These are phyloP conservation scores for Crotalus horridus DNA, from an alignment of 2,113 vertebrate species.

Conservation along the genomic window DNA sequence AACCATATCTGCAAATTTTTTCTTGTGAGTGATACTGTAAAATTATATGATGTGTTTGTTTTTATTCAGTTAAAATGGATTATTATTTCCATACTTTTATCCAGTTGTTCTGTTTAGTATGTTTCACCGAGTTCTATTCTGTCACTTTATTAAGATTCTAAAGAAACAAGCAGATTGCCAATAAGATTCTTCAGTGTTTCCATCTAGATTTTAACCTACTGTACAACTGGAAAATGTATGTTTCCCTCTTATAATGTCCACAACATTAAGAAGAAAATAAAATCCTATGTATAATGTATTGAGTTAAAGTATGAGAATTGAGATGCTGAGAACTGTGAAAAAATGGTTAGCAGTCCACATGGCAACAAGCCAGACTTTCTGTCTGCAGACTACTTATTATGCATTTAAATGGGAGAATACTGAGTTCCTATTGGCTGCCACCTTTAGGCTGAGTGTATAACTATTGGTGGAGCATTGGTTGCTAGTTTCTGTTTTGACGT, in stretches of 20 bases:
- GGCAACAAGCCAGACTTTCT: too few relatives aligned
- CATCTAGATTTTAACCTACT: not conserved
- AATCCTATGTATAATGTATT: too few relatives aligned
- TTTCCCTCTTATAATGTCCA: not conserved
- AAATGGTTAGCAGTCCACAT: too few relatives aligned
- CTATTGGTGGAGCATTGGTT: too few relatives aligned
- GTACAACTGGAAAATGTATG: not conserved
- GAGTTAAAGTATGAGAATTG: too few relatives aligned
- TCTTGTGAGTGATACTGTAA: not conserved
- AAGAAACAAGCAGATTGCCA: slow-evolving; percentile 23
- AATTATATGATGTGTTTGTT: not conserved
- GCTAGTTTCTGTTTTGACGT: too few relatives aligned
- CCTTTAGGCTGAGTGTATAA: too few relatives aligned
- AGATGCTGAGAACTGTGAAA: too few relatives aligned
- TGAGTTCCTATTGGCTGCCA: too few relatives aligned
- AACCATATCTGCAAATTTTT: slow-evolving; percentile 18
- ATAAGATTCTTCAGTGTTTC: slow-evolving; percentile 8
- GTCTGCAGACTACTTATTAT: too few relatives aligned
- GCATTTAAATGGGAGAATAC: too few relatives aligned
- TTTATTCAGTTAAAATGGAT: slow-evolving; percentile 34
- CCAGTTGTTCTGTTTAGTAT: slow-evolving; percentile 39
- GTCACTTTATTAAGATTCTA: slow-evolving; percentile 26
- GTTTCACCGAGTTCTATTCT: slow-evolving; percentile 23
- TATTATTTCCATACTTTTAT: slow-evolving; percentile 40
- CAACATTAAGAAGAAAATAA: not conserved